Evolutionary conservation across 1,140 invertebrate species (phyloP), one percentile per base, ranked within the genome.

Genomic region (Mercenaria mercenaria): DNA sequence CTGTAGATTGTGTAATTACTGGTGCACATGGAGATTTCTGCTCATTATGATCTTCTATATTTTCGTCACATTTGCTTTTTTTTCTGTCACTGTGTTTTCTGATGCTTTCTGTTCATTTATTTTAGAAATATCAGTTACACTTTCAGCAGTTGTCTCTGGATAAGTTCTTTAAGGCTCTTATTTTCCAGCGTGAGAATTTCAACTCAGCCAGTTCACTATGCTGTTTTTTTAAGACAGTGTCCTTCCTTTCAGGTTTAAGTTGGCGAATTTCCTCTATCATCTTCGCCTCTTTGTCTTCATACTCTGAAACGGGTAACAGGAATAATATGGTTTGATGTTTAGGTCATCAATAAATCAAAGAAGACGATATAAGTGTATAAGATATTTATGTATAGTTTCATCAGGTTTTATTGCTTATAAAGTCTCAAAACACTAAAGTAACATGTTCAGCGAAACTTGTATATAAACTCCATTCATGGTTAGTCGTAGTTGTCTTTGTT

Each of bases 141-240:
- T 79, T 0, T 59, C 20, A 29, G 23, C 20, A 15, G 2, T 52
- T 4, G 4, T 29, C 13, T 74, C 41, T 37, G 20, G 56, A 92
- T 92, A 26, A 92, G 82, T 32, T 88, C 91, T 79, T 93, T 93
- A 10, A 93, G 86, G 20, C 72, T 82, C 18, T 88, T 79, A 76
- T 93, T 92, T 79, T 94, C 93, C 13, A 91, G 69, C 23, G 83
- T 74, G 15, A 94, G 80, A 23, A 94, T 82, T 56, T 90, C 90
- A n/a, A 92, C 89, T 91, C 85, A n/a, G 76, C 32, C 18, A 94
- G 37, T 80, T 91, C 91, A 39, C 87, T 56, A 41, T 92, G 88
- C 59, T 94, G 91, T 79, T 69, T 81, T 34, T 83, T 69, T 37
- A 93, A 39, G 8, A 52, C 64, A 2, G 88, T 67, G 81, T 91